Percentiles rank a stretch among this genome's conserved stretches.
Evolutionary conservation across 1,140 invertebrate species (phyloP).

Genomic region (Drosophila rufa): DNA sequence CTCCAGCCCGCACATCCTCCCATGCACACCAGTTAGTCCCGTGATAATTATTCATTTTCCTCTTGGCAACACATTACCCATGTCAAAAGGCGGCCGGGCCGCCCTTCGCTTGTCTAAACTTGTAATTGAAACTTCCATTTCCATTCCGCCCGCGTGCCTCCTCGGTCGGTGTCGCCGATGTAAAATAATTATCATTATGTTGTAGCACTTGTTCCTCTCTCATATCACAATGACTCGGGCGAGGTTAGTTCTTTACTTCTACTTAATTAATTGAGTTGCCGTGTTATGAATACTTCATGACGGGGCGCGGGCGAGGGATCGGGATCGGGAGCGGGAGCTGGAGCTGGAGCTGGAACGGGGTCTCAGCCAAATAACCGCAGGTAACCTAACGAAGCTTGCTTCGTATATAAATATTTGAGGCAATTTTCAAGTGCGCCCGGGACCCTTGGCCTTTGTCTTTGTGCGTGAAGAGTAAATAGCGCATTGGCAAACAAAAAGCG

Average conservation of each 20-base stretch:
- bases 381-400: conserved; percentile 65
- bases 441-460: conserved; percentile 78
- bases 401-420: conserved; percentile 74
- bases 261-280: conserved; percentile 80
- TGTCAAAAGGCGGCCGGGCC: conserved; percentile 48
- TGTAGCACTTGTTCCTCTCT: conserved; percentile 42
- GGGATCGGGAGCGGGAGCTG: not conserved
- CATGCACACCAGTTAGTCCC: conserved; percentile 19
- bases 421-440: conserved; percentile 74
- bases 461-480: conserved; percentile 73
- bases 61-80: conserved; percentile 62
- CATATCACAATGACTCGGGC: conserved; percentile 42
- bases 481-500: conserved; percentile 64
- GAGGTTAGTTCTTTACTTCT: conserved; percentile 59
- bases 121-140: conserved; percentile 68
- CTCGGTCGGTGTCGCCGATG: conserved; percentile 26
- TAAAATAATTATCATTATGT: conserved; percentile 77
- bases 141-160: conserved; percentile 1
- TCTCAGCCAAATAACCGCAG: conserved; percentile 71
- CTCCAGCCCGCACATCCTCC: not conserved
- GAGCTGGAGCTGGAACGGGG: conserved; percentile 1
- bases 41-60: conserved; percentile 61
- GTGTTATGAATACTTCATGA: conserved; percentile 80
- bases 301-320: not conserved
- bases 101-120: conserved; percentile 46